A percentile compares a stretch with the other conserved stretches of the same genome.
Conservation (phyloP, 1,140 invertebrate species). For the Trichogramma pretiosum region DNA sequence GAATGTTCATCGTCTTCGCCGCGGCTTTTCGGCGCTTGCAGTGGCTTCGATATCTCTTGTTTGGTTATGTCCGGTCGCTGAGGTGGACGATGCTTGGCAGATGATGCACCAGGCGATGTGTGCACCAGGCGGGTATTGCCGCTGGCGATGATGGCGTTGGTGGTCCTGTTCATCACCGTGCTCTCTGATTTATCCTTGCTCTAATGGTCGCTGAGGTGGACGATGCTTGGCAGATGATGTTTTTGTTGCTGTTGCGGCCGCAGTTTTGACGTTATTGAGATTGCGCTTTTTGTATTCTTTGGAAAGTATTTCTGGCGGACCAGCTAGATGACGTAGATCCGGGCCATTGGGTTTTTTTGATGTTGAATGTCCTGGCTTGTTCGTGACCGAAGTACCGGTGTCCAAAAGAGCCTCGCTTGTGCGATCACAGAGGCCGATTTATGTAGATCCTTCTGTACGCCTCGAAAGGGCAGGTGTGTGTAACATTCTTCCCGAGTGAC, state of each 20-base stretch:
- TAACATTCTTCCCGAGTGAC: no score
- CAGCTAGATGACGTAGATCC: constrained; percentile 52
- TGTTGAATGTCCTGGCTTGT: no score
- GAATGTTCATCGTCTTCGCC: constrained; percentile 72
- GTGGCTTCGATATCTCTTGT: constrained; percentile 73
- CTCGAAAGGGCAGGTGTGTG: no score
- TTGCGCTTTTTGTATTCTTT: constrained; percentile 84
- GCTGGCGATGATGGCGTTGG: constrained; percentile 37
- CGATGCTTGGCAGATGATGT: no score
- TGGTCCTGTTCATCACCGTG: constrained; percentile 35
- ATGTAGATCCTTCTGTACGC: constrained; percentile 3
- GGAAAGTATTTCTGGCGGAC: constrained; percentile 68
- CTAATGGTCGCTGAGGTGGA: constrained; percentile 75
- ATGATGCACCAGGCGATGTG: constrained; percentile 32
- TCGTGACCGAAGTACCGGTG: no score
- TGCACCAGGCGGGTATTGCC: constrained; percentile 28
- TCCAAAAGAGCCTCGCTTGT: no score
- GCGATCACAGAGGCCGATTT: constrained; percentile 9
- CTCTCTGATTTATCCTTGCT: constrained; percentile 65
- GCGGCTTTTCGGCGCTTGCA: constrained; percentile 59
- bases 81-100: constrained; percentile 54
- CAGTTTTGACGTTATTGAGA: constrained; percentile 40
- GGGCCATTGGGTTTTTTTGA: no score
- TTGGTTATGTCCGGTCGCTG: constrained; percentile 89
- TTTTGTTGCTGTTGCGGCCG: no score